Percentiles rank a stretch among this genome's conserved stretches.
Evolutionary conservation across 2,113 vertebrate genomes (phyloP).

Genomic region (Chiloscyllium plagiosum): DNA sequence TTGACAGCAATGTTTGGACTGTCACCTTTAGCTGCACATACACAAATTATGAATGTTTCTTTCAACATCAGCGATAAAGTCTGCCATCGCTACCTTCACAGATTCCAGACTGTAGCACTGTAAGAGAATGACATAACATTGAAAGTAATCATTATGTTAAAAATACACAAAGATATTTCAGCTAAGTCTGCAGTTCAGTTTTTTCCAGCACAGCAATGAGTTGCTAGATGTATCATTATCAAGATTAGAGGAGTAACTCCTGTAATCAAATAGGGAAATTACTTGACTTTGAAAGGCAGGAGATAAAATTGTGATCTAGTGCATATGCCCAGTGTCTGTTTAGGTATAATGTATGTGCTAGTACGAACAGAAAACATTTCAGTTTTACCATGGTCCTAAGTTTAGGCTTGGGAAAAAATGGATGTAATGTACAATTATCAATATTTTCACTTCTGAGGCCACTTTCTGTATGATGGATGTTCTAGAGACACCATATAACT

Average conservation of each 20-base stretch:
- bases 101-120: no score
- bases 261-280: neutral
- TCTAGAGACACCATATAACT: no score
- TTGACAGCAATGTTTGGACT: no score
- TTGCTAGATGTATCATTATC: neutral
- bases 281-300: neutral
- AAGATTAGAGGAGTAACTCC: neutral
- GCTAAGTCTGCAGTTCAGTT: neutral
- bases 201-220: neutral
- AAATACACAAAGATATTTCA: neutral
- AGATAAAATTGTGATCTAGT: neutral
- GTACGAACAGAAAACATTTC: neutral
- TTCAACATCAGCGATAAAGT: no score
- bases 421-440: no score
- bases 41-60: no score
- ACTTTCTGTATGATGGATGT: no score
- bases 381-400: neutral
- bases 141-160: neutral
- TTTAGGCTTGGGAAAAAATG: neutral
- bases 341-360: neutral
- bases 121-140: neutral
- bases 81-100: no score
- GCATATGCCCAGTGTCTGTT: neutral
- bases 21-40: no score
- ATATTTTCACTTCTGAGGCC: no score